phyloP scores from a whole-genome alignment of 2,888 invertebrate species.

The Eupithecia vulgata region DNA sequence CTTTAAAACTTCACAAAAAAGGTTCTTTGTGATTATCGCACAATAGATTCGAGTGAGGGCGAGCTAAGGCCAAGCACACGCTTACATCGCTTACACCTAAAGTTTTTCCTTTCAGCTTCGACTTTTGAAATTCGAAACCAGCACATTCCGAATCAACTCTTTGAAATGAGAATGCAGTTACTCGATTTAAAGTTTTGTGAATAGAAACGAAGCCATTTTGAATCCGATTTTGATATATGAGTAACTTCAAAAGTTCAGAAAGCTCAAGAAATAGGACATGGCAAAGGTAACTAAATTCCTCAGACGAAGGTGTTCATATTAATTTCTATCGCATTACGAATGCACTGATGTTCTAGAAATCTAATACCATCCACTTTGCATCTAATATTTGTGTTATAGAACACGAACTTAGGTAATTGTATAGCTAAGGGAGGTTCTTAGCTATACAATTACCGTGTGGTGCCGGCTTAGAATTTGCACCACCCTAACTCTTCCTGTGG shows the following conservation, averaged over 20 bases:
- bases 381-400: background rate
- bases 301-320: background rate
- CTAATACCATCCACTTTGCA: background rate
- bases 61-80: constrained; percentile 18
- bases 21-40: constrained; percentile 40
- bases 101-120: background rate
- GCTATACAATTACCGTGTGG: too few species aligned
- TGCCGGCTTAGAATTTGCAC: too few species aligned
- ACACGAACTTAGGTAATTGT: too few species aligned
- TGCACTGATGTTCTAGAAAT: background rate
- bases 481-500: too few species aligned
- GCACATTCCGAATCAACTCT: background rate
- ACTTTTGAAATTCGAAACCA: background rate
- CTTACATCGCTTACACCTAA: background rate
- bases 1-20: constrained; percentile 39
- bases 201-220: background rate
- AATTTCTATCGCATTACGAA: background rate
- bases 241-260: background rate
- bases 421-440: too few species aligned
- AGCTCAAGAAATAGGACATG: background rate
- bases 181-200: background rate
- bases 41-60: constrained; percentile 42
- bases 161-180: constrained; percentile 2
- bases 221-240: background rate
- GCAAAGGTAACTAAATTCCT: background rate